Evolutionary conservation across 2,888 invertebrate species (phyloP).

Genomic region (Hyles lineata): DNA sequence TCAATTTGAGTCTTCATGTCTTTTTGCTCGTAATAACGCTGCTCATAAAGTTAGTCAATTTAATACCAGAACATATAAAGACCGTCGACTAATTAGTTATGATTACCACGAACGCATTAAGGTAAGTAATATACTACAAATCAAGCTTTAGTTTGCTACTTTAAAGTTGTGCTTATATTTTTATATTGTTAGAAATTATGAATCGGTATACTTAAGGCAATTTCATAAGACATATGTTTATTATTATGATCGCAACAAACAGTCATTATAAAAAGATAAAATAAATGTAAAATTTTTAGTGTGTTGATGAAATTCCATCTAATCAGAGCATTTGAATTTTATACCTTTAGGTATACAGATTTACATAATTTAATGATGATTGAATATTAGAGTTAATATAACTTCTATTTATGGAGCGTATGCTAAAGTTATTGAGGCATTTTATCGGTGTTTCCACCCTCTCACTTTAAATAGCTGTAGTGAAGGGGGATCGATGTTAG

Average conservation of each 20-base stretch:
- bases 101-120: neutral
- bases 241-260: neutral
- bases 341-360: neutral
- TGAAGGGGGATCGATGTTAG: constrained; percentile 68
- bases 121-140: neutral
- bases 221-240: neutral
- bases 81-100: neutral
- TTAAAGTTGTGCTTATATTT: neutral
- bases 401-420: neutral
- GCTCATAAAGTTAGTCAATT: no score
- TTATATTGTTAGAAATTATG: neutral
- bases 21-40: neutral
- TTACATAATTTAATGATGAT: constrained; percentile 14
- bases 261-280: constrained; percentile 9
- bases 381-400: neutral
- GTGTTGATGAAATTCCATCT: neutral
- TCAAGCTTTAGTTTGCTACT: neutral
- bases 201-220: neutral
- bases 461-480: constrained; percentile 65
- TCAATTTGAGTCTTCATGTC: neutral
- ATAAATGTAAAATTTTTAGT: neutral
- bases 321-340: constrained; percentile 18
- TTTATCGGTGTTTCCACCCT: constrained; percentile 67
- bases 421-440: constrained; percentile 32
- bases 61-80: no score